A percentile compares a stretch with the other conserved stretches of the same genome.
Conservation (phyloP, 2,888 invertebrate genomes). For the Cantharis lateralis region DNA sequence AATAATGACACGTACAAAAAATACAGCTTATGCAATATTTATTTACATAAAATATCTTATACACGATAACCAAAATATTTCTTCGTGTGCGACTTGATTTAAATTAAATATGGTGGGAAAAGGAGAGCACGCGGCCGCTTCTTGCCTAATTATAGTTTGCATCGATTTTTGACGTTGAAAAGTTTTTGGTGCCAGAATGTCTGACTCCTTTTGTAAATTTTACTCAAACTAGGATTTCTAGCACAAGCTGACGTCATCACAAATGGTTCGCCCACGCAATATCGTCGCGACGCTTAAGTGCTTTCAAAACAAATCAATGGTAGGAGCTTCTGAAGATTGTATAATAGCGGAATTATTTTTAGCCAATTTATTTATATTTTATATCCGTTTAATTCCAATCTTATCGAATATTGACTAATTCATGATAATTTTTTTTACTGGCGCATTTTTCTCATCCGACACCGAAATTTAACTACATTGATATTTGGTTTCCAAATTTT, state of each 20-base stretch:
- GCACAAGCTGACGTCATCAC: background rate
- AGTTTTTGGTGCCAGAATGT: background rate
- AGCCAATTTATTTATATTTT: background rate
- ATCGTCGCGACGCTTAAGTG: background rate
- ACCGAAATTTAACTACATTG: background rate
- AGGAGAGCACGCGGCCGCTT: background rate
- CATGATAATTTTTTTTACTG: background rate
- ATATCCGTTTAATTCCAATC: background rate
- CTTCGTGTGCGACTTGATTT: background rate
- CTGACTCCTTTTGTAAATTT: background rate
- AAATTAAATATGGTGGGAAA: background rate
- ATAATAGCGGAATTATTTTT: background rate
- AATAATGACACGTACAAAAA: background rate
- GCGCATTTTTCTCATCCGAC: background rate
- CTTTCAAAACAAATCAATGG: background rate
- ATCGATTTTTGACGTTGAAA: background rate
- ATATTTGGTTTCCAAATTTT: background rate
- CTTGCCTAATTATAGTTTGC: background rate
- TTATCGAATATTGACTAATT: background rate
- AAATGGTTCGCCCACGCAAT: background rate
- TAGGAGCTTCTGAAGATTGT: background rate
- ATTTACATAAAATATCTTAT: background rate
- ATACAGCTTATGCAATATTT: background rate
- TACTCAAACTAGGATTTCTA: background rate
- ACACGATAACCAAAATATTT: background rate